Percentiles rank a stretch among this genome's conserved stretches.
Conservation (phyloP, 23 tunicate genomes). For the Styela clava region DNA sequence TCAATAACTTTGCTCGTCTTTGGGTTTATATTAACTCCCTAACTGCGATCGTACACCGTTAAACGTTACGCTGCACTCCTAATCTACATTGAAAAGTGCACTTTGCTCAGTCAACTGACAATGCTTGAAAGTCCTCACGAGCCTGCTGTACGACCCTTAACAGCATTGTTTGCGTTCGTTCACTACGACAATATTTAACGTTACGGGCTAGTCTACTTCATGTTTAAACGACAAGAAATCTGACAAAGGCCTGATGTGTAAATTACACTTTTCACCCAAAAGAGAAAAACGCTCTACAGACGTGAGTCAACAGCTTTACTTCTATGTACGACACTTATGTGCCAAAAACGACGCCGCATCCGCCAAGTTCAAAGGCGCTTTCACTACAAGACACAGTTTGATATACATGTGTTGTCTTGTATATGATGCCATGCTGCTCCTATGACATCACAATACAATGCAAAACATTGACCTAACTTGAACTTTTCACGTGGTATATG, state of each 20-base stretch:
- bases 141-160: neutral
- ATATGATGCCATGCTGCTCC: too few relatives aligned
- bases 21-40: too few relatives aligned
- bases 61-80: neutral
- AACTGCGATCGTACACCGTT: neutral
- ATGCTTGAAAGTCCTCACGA: neutral
- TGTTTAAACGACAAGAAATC: neutral
- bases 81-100: neutral
- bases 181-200: neutral
- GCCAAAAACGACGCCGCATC: neutral
- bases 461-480: neutral
- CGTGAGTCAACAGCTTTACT: neutral
- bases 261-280: neutral
- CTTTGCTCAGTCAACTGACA: neutral
- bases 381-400: too few relatives aligned
- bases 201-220: neutral
- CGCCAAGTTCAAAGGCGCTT: too few relatives aligned
- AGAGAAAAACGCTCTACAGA: neutral
- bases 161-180: neutral
- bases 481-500: neutral
- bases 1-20: too few relatives aligned
- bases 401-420: too few relatives aligned
- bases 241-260: neutral
- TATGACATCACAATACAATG: neutral
- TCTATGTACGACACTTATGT: neutral